phyloP scores from a whole-genome alignment of 2,797 vertebrate species.

The Ptychadena robeensis region DNA sequence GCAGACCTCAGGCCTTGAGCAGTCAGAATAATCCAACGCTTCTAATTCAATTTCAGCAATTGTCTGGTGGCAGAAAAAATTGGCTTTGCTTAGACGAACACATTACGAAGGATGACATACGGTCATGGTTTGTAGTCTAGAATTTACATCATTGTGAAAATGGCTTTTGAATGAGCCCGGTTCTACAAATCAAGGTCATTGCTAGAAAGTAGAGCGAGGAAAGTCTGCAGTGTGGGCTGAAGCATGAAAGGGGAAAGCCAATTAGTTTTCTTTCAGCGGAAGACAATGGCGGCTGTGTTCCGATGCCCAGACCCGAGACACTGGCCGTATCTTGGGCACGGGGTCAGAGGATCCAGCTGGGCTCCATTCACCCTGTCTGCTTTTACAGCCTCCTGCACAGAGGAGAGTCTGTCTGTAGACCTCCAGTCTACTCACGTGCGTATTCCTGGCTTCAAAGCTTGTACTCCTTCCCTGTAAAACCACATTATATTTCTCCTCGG shows the following conservation, averaged over 20 bases:
- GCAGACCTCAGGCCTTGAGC: not conserved
- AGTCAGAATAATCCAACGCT: not conserved
- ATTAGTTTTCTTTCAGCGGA: constrained; percentile 14
- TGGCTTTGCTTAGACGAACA: not conserved
- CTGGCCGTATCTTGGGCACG: constrained; percentile 16
- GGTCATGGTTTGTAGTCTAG: not conserved
- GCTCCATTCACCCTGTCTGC: constrained; percentile 21
- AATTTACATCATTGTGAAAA: not conserved
- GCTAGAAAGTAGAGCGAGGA: constrained; percentile 23
- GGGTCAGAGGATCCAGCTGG: constrained; percentile 30
- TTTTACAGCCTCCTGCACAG: not conserved
- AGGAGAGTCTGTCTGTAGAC: not conserved
- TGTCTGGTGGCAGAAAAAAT: not conserved
- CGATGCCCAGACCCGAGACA: constrained; percentile 16
- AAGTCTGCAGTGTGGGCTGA: constrained; percentile 22
- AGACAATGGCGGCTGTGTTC: constrained; percentile 43
- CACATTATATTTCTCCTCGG: constrained; percentile 13
- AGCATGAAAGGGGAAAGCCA: constrained; percentile 31
- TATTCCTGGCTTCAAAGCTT: constrained; percentile 33
- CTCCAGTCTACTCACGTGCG: not conserved
- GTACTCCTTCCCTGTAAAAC: constrained; percentile 14
- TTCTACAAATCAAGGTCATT: constrained; percentile 13
- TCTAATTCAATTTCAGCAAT: not conserved
- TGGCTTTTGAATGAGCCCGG: not conserved
- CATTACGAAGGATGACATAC: not conserved